Evolutionary conservation across 2,888 invertebrate genomes (phyloP), one percentile per base, ranked within the genome.

Genomic region (Plagiodera versicolora): DNA sequence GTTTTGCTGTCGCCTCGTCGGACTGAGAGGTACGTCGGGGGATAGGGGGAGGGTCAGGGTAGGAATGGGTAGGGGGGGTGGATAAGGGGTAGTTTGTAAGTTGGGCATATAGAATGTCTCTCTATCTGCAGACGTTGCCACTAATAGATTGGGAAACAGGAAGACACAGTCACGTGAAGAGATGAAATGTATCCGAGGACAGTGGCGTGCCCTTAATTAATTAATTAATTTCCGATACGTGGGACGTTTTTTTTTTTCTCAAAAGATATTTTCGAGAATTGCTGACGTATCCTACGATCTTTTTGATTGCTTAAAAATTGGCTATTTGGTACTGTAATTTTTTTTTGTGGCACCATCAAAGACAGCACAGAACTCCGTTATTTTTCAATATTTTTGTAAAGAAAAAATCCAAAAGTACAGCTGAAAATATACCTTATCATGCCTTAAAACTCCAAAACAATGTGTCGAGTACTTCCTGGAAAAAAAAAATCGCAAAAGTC

Each of bases 81-180:
- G 77, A 77, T 77, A 76, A 79, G 77, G 49, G 70, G 71, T 74
- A 76, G 74, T 79, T 79, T 78, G 77, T 77, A 76, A 79, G 77
- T 78, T 77, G 75, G 75, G 77, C 77, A 79, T 79, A 79, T 79
- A 78, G 78, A 78, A 77, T 79, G 77, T 77, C 77, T 71, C 72
- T 70, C 74, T 74, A 74, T 75, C 75, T 74, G 75, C 73, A 76
- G 75, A 74, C 75, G 75, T 75, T 75, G 75, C 69, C 71, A 72
- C 73, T 76, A 77, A 77, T 77, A 76, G 75, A 76, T 76, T 76
- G 74, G 73, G 75, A 75, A 76, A 74, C 75, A 72, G 71, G 74
- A 75, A 74, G 32, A 32, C 72, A 73, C 72, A 75, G 75, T 74
- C 75, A 75, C 75, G 75, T 75, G 72, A 75, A 70, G 71, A 64